phyloP scores from a whole-genome alignment of 2,797 vertebrate genomes.

The Neosilurus mollespiculum region DNA sequence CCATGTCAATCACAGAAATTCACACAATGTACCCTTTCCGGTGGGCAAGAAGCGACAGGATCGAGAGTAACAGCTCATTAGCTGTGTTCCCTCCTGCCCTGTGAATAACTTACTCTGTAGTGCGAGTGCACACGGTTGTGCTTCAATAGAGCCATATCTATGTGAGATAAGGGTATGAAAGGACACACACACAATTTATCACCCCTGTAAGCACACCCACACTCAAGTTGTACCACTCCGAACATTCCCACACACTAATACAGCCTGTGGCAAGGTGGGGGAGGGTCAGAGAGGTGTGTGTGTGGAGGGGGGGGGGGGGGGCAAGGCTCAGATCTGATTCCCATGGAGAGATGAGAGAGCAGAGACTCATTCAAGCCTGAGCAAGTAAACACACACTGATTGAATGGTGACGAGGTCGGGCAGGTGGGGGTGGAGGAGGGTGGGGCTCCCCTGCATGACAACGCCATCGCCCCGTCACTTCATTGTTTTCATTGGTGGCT shows the following conservation, averaged over 20 bases:
- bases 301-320: background rate
- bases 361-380: slow-evolving; percentile 69
- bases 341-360: slow-evolving; percentile 72
- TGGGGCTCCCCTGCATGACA: slow-evolving; percentile 62
- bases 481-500: slow-evolving; percentile 69
- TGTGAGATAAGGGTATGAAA: slow-evolving; percentile 68
- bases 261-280: slow-evolving; percentile 44
- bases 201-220: slow-evolving; percentile 34
- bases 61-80: slow-evolving; percentile 31
- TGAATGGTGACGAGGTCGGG: slow-evolving; percentile 73
- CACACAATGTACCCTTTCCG: slow-evolving; percentile 8
- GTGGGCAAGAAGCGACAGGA: slow-evolving; percentile 40
- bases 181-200: slow-evolving; percentile 56
- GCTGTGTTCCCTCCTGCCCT: slow-evolving; percentile 28
- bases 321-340: slow-evolving; percentile 64
- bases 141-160: slow-evolving; percentile 69
- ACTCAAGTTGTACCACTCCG: slow-evolving; percentile 24
- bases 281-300: slow-evolving; percentile 34
- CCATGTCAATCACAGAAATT: slow-evolving; percentile 6
- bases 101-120: slow-evolving; percentile 55
- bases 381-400: slow-evolving; percentile 80
- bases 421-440: slow-evolving; percentile 28
- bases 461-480: slow-evolving; percentile 53
- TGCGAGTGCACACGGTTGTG: slow-evolving; percentile 53
- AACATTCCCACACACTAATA: slow-evolving; percentile 56